Percentiles rank a stretch among this genome's conserved stretches.
These are phyloP conservation scores for Rhincodon typus DNA, from an alignment of 2,797 vertebrate species.

Conservation along the genomic window DNA sequence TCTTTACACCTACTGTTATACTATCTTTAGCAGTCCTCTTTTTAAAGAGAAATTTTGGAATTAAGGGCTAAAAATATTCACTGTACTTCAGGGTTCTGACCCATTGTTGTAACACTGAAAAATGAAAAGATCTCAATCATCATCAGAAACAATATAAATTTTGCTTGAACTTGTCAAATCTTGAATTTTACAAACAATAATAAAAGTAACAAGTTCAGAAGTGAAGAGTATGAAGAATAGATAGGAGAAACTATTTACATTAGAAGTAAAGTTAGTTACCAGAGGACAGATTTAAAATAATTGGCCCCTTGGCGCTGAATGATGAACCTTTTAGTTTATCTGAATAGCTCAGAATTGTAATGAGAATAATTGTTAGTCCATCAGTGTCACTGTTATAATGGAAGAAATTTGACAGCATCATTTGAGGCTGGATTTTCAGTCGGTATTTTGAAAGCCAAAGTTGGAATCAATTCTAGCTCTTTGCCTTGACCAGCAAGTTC, in stretches of 20 bases:
- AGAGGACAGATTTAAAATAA: not conserved
- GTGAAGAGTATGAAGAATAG: not conserved
- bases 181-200: not conserved
- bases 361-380: not conserved
- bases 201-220: not conserved
- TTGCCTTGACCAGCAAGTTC: not conserved
- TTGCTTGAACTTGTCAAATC: not conserved
- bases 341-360: not conserved
- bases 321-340: not conserved
- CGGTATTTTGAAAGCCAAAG: not conserved
- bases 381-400: not conserved
- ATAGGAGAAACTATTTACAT: not conserved
- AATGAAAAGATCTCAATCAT: not conserved
- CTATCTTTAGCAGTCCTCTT: no score
- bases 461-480: not conserved
- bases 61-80: no score
- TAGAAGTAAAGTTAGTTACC: not conserved
- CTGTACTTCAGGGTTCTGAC: no score
- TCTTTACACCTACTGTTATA: no score
- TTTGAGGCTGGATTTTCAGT: not conserved
- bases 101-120: no score
- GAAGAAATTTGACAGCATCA: not conserved
- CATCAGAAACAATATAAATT: not conserved
- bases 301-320: not conserved
- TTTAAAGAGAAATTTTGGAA: no score